Percentiles rank a stretch among this genome's conserved stretches.
These are phyloP conservation scores for Ctena decussata DNA, from an alignment of 2,888 invertebrate genomes.

Conservation along the genomic window DNA sequence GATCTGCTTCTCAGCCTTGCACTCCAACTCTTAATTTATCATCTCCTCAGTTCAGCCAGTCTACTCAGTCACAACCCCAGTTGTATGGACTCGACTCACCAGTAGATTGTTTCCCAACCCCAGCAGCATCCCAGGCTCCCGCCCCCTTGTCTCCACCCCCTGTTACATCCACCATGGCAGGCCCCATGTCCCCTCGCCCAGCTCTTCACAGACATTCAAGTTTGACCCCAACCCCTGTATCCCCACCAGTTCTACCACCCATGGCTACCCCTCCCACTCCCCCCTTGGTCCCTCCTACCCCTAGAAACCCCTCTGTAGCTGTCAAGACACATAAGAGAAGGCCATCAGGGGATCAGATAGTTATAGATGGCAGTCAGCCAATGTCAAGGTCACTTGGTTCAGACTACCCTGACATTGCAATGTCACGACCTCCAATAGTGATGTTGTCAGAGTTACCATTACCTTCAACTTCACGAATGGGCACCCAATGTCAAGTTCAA, in stretches of 20 bases:
- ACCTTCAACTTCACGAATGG: slow-evolving; percentile 1
- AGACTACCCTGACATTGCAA: slow-evolving; percentile 40
- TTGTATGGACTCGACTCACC: slow-evolving; percentile 5
- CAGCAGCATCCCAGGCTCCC: slow-evolving; percentile 35
- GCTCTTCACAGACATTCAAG: slow-evolving; percentile 49
- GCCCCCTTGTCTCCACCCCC: slow-evolving; percentile 51
- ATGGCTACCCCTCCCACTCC: slow-evolving; percentile 40
- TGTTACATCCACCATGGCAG: not conserved
- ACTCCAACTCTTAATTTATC: slow-evolving; percentile 11
- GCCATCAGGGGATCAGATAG: slow-evolving; percentile 60
- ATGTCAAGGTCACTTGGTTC: slow-evolving; percentile 42
- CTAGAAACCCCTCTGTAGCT: slow-evolving; percentile 41
- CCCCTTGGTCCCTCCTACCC: slow-evolving; percentile 53
- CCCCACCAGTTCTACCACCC: slow-evolving; percentile 58
- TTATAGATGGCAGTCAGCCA: slow-evolving; percentile 60
- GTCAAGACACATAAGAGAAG: slow-evolving; percentile 57
- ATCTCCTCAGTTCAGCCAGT: slow-evolving; percentile 22
- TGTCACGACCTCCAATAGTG: slow-evolving; percentile 29
- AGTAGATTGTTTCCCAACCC: slow-evolving; percentile 49
- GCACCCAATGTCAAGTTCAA: slow-evolving; percentile 20
- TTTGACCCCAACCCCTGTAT: slow-evolving; percentile 42
- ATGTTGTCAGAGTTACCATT: slow-evolving; percentile 13
- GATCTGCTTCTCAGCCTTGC: slow-evolving; percentile 8
- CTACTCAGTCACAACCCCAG: slow-evolving; percentile 19
- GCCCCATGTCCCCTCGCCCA: slow-evolving; percentile 56